Base-by-base conservation (phyloP, 2,888 invertebrate species). In the Eremobia ochroleuca region DNA sequence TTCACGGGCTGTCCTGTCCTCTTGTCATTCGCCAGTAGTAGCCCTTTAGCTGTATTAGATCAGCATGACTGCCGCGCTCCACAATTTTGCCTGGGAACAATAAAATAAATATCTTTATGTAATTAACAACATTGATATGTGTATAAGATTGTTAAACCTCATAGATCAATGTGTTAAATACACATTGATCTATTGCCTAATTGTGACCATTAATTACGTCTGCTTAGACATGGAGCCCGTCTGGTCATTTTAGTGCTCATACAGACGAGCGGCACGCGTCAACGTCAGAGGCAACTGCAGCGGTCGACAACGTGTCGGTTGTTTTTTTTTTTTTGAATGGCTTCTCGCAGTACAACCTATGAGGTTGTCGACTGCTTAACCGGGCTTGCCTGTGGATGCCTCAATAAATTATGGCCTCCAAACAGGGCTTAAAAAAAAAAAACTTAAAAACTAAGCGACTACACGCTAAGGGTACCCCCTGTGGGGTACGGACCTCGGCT, bases 1-100 rank as follows among this genome's bases (percentile, higher is more conserved):
- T 73, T 91, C 78, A 94, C 21, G 92, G 86, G 77, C 93, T 87
- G 4, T 93, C 91, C 73, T 95, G 95, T 34, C 94, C 95, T 87
- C 90, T 96, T 89, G 97, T 97, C 92, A 98, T 97, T 59, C 97
- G 96, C 93, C 97, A 97, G 92, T 98, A 98, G 59, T 97, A 93
- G 21, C 98, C 97, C 88, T 97, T 97, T 71, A 96, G 92, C 46
- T 95, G 95, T 92, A 98, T 96, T 25, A 98, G 95, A 83, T 98
- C 97, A 4, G 97, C 95, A 88, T 98, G 98, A 5, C 97, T 98
- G 52, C 98, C 98, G 83, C 97, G 97, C 91, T 98, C 98, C 9
- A 97, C 97, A 25, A 99, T 97, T 85, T 96, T 95, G 52, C 99
- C 99, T 91, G 89, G 9, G 85, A 73, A 78, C 15, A 82, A 72